A percentile compares a stretch with the other conserved stretches of the same genome.
phyloP scores from a whole-genome alignment of 2,797 vertebrate genomes.

The Pteropus rufus region DNA sequence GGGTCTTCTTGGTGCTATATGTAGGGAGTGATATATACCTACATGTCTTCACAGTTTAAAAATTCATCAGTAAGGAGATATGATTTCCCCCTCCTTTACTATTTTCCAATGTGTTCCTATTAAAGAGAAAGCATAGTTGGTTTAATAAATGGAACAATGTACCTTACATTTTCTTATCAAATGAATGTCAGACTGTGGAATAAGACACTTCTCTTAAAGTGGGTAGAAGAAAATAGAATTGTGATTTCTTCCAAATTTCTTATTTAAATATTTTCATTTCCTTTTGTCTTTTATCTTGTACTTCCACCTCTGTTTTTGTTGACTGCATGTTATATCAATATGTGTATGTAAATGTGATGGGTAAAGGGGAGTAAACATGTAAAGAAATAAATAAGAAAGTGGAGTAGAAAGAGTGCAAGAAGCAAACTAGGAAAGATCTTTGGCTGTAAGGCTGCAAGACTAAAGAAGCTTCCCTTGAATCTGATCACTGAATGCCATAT shows the following conservation, averaged over 20 bases:
- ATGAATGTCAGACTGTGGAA: not conserved
- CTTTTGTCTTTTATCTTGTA: not conserved
- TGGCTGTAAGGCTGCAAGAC: not conserved
- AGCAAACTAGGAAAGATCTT: not conserved
- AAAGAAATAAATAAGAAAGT: not conserved
- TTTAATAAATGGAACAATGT: not conserved
- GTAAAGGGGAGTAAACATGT: not conserved
- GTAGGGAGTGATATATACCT: not conserved
- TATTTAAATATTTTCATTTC: not conserved
- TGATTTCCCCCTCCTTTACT: not conserved
- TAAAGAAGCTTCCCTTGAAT: not conserved
- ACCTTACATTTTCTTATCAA: not conserved
- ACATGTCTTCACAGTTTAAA: not conserved
- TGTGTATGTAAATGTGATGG: not conserved
- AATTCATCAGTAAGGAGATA: not conserved
- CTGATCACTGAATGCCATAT: not conserved
- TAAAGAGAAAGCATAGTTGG: not conserved
- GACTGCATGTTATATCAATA: not conserved
- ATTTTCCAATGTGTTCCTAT: not conserved
- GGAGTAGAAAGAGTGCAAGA: not conserved
- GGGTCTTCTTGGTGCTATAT: not conserved
- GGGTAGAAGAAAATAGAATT: not conserved
- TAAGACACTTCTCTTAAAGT: not conserved
- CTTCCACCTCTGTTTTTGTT: not conserved
- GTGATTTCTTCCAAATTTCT: not conserved